A percentile compares a stretch with the other conserved stretches of the same genome.
Conservation (phyloP, 2,888 invertebrate genomes). For the Drosophila lacicola region DNA sequence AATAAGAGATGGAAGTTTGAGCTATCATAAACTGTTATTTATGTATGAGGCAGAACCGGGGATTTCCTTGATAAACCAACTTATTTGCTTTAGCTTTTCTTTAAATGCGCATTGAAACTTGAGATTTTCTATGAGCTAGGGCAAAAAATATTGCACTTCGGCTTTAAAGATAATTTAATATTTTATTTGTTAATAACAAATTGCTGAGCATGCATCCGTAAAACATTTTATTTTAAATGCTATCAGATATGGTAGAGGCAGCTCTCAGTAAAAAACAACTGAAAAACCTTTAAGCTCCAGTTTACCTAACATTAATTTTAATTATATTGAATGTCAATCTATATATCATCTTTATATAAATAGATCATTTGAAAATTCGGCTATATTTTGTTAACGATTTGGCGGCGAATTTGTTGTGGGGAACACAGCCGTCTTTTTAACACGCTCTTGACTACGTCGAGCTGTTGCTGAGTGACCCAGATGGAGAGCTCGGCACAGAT, state of each 20-base stretch:
- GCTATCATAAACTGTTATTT: neutral
- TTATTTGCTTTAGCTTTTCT: constrained; percentile 13
- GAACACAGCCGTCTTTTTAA: constrained; percentile 17
- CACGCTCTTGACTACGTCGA: constrained; percentile 10
- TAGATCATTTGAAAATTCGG: neutral
- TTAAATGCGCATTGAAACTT: constrained; percentile 7
- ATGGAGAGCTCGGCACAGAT: constrained; percentile 36
- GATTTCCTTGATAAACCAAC: constrained; percentile 13
- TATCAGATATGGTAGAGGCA: neutral
- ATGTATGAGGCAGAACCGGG: constrained; percentile 7
- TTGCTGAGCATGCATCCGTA: too few relatives aligned
- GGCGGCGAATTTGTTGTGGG: neutral
- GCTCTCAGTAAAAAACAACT: too few relatives aligned
- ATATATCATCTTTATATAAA: too few relatives aligned
- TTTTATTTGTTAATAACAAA: neutral
- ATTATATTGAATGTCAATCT: too few relatives aligned
- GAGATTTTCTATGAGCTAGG: constrained; percentile 8
- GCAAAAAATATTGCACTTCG: constrained; percentile 30
- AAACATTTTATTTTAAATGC: neutral
- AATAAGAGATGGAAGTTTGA: constrained; percentile 1
- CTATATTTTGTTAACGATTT: neutral
- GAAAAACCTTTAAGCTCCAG: too few relatives aligned
- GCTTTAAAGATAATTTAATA: neutral
- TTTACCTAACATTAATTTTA: too few relatives aligned
- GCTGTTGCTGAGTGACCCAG: constrained; percentile 31